A percentile compares a stretch with the other conserved stretches of the same genome.
Conservation (phyloP, 2,888 invertebrate genomes). For the Cyclophora albipunctata region DNA sequence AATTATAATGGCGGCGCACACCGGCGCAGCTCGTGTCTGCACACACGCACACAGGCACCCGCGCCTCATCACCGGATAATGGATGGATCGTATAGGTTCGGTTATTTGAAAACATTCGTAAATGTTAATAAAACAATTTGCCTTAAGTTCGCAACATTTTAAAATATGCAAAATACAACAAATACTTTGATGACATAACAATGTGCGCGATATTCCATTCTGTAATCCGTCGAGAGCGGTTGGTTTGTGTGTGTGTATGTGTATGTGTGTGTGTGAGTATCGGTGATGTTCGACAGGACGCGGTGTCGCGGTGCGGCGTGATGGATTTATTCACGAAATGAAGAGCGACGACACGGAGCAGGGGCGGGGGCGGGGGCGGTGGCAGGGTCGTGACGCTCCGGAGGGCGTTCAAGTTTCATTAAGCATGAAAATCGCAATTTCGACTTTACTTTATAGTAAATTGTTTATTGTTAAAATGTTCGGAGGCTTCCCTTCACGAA, state of each 20-base stretch:
- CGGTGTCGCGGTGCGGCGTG: slow-evolving; percentile 20
- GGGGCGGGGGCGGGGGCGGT: background rate
- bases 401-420: slow-evolving; percentile 32
- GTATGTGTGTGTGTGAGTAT: slow-evolving; percentile 1
- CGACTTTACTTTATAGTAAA: slow-evolving; percentile 23
- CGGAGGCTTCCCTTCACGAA: no score
- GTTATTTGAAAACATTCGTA: no score
- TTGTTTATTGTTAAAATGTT: slow-evolving; percentile 11
- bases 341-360: slow-evolving; percentile 18
- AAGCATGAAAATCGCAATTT: slow-evolving; percentile 40
- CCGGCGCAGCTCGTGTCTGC: no score
- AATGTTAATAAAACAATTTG: no score
- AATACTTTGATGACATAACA: slow-evolving; percentile 1
- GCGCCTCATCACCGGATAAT: no score
- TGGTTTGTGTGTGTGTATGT: background rate
- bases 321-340: slow-evolving; percentile 55
- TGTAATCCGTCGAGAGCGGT: background rate
- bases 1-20: no score
- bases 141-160: no score
- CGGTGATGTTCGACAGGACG: background rate
- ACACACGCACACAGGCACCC: no score
- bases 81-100: no score
- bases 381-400: background rate
- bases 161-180: no score
- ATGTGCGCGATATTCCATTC: background rate